phyloP scores from a whole-genome alignment of 2,797 vertebrate species.

The Eurystomus glaucurus region DNA sequence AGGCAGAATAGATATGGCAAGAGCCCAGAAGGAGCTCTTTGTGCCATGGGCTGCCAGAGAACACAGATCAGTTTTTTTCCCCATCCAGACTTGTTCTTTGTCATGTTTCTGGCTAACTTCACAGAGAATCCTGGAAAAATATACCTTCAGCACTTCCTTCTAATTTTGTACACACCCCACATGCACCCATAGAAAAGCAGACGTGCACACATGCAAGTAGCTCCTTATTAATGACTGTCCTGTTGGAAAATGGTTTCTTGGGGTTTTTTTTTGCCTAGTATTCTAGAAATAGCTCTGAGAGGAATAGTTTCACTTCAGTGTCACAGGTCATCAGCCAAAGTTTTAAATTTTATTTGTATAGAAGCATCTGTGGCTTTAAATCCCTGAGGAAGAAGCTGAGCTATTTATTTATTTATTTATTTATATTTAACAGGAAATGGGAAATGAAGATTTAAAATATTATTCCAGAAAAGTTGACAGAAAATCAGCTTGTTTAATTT shows the following conservation, averaged over 20 bases:
- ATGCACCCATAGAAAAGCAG: not conserved
- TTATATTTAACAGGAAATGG: not conserved
- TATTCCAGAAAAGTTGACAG: not conserved
- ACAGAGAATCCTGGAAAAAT: not conserved
- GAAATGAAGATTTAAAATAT: not conserved
- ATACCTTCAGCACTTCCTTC: not conserved
- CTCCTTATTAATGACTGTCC: not conserved
- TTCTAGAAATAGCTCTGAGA: constrained; percentile 25
- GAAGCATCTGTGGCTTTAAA: constrained; percentile 2
- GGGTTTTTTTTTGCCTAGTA: not conserved
- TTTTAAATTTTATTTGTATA: constrained; percentile 30
- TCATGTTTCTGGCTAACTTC: not conserved
- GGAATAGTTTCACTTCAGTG: constrained; percentile 10
- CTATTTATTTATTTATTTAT: not conserved
- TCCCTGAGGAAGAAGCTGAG: not conserved
- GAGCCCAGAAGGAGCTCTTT: not conserved
- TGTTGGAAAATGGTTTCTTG: not conserved
- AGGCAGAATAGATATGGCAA: not conserved
- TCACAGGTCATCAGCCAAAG: not conserved
- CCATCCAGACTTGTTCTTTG: not conserved
- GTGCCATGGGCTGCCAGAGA: not conserved
- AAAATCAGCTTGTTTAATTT: not conserved
- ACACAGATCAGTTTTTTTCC: not conserved
- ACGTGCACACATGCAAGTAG: not conserved
- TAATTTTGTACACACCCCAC: not conserved